phyloP scores from a whole-genome alignment of 2,888 invertebrate genomes.

The Incurvaria masculella region DNA sequence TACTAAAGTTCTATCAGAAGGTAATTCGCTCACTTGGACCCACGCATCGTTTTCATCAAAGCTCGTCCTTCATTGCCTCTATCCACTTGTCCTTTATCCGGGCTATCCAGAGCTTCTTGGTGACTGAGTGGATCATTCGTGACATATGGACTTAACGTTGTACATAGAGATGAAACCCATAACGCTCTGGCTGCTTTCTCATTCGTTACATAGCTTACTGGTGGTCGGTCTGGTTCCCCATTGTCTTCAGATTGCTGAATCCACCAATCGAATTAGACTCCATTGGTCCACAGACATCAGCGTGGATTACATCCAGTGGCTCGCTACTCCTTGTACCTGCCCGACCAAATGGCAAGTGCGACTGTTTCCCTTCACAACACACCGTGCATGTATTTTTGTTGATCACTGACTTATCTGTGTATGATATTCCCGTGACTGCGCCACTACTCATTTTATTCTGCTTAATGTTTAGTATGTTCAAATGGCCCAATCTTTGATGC shows the following conservation, averaged over 20 bases:
- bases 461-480: slow-evolving; percentile 9
- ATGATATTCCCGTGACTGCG: slow-evolving; percentile 14
- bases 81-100: too few relatives aligned
- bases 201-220: too few relatives aligned
- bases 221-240: too few relatives aligned
- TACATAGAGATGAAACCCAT: too few relatives aligned
- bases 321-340: slow-evolving; percentile 6
- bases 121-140: too few relatives aligned
- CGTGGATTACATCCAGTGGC: slow-evolving; percentile 10
- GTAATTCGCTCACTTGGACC: too few relatives aligned
- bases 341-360: slow-evolving; percentile 2
- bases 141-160: too few relatives aligned
- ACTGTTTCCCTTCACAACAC: slow-evolving; percentile 16
- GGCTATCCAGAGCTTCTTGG: too few relatives aligned
- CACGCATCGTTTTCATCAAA: background rate
- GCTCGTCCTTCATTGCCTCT: background rate
- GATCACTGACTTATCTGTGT: slow-evolving; percentile 10
- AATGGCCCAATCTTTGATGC: slow-evolving; percentile 9
- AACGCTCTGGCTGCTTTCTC: too few relatives aligned
- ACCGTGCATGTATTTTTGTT: slow-evolving; percentile 11
- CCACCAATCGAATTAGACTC: slow-evolving; percentile 3
- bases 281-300: slow-evolving; percentile 13
- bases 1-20: too few relatives aligned
- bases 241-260: slow-evolving; percentile 5
- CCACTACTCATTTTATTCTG: slow-evolving; percentile 9